Percentiles rank a stretch among this genome's conserved stretches.
Evolutionary conservation across 2,888 invertebrate species (phyloP).

Genomic region (Euplagia quadripunctaria): DNA sequence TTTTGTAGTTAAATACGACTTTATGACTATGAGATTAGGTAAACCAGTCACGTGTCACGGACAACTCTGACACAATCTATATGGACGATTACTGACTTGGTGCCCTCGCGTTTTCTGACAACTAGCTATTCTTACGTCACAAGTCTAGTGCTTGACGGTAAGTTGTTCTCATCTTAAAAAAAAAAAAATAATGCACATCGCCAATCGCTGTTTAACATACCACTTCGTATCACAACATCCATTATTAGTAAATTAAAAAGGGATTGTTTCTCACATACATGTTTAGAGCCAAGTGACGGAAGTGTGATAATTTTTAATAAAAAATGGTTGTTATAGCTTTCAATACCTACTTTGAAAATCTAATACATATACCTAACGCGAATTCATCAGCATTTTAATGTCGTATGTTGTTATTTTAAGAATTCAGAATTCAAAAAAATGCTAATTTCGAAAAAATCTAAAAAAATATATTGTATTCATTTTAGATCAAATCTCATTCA

Average conservation of each 20-base stretch:
- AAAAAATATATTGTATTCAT: neutral
- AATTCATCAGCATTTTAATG: neutral
- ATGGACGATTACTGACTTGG: neutral
- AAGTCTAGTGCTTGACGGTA: neutral
- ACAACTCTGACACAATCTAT: neutral
- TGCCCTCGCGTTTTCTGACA: neutral
- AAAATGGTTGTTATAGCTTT: no score
- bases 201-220: no score
- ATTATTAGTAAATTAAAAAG: no score
- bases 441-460: no score
- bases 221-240: no score
- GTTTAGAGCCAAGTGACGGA: no score
- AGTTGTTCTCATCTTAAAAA: neutral
- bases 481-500: slow-evolving; percentile 20
- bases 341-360: neutral
- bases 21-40: neutral
- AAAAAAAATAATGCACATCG: no score
- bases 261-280: no score
- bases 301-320: no score
- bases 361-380: no score
- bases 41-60: fast-evolving
- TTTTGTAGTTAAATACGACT: neutral
- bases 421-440: neutral
- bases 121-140: neutral
- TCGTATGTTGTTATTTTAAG: neutral